Conservation (phyloP, 2,797 vertebrate genomes). For the Pseudomugil tenellus region DNA sequence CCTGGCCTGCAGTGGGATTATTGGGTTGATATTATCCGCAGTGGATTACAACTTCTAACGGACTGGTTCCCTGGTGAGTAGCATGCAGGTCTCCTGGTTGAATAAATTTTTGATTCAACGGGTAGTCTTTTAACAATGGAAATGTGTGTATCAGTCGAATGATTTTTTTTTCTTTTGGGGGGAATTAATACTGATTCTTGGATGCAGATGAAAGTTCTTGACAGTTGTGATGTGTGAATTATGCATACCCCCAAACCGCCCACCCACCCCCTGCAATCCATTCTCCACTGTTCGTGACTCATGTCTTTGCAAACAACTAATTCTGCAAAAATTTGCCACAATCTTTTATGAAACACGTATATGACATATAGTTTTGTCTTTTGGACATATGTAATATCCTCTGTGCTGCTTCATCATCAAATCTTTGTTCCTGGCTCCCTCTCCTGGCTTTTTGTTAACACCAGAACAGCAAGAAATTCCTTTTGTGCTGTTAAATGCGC, state of each 20-base stretch:
- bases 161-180: neutral
- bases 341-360: neutral
- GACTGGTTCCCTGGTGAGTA: slow-evolving; percentile 73
- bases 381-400: slow-evolving; percentile 9
- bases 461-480: slow-evolving; percentile 2
- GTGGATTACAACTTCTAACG: slow-evolving; percentile 73
- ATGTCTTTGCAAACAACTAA: neutral
- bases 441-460: slow-evolving; percentile 73
- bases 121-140: slow-evolving; percentile 12
- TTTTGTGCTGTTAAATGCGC: slow-evolving; percentile 2
- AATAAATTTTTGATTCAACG: slow-evolving; percentile 21
- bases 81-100: slow-evolving; percentile 13
- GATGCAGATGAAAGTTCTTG: slow-evolving; percentile 40
- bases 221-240: slow-evolving; percentile 64
- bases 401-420: slow-evolving; percentile 48
- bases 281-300: neutral
- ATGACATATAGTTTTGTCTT: slow-evolving; percentile 19
- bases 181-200: slow-evolving; percentile 15
- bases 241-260: neutral
- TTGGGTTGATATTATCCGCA: slow-evolving; percentile 67
- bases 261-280: too few species aligned
- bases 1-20: slow-evolving; percentile 77
- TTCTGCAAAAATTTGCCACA: neutral
- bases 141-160: slow-evolving; percentile 25
- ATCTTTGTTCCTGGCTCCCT: slow-evolving; percentile 81